These are phyloP conservation scores for Drosophila sulfurigaster DNA, from an alignment of 1,140 invertebrate species.

Conservation along the genomic window DNA sequence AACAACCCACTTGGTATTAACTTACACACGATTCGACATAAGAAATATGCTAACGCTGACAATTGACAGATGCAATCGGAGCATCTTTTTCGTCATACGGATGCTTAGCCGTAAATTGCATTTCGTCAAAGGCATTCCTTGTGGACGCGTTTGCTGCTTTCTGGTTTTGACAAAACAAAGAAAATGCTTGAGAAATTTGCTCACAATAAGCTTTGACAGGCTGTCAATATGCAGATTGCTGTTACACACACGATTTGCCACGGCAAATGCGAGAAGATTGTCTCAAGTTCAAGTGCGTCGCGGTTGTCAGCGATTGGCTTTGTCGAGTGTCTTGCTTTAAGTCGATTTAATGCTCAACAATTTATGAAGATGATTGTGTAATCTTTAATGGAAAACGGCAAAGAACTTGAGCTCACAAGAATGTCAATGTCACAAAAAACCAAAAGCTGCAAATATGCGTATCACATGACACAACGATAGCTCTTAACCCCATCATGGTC, in stretches of 20 bases:
- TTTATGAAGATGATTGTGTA: conserved; percentile 41
- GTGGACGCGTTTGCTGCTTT: conserved; percentile 49
- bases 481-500: conserved; percentile 3
- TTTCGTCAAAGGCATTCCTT: conserved; percentile 78
- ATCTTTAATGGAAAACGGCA: conserved; percentile 21
- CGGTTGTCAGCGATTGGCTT: conserved; percentile 60
- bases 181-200: conserved; percentile 58
- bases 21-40: conserved; percentile 66
- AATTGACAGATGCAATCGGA: conserved; percentile 78
- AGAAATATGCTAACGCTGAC: conserved; percentile 63
- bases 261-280: conserved; percentile 19
- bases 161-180: conserved; percentile 64
- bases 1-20: conserved; percentile 48
- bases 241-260: conserved; percentile 72
- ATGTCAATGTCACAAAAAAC: conserved; percentile 54
- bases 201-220: conserved; percentile 67
- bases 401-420: conserved; percentile 15
- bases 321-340: conserved; percentile 64
- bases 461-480: conserved; percentile 22
- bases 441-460: conserved; percentile 33
- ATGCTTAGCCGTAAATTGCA: conserved; percentile 64
- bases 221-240: conserved; percentile 80
- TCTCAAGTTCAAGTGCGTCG: conserved; percentile 74
- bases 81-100: conserved; percentile 26
- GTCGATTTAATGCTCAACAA: conserved; percentile 62